Evolutionary conservation across 2,888 invertebrate genomes (phyloP), one percentile per base, ranked within the genome.

Genomic region (Drosophila pegasa): DNA sequence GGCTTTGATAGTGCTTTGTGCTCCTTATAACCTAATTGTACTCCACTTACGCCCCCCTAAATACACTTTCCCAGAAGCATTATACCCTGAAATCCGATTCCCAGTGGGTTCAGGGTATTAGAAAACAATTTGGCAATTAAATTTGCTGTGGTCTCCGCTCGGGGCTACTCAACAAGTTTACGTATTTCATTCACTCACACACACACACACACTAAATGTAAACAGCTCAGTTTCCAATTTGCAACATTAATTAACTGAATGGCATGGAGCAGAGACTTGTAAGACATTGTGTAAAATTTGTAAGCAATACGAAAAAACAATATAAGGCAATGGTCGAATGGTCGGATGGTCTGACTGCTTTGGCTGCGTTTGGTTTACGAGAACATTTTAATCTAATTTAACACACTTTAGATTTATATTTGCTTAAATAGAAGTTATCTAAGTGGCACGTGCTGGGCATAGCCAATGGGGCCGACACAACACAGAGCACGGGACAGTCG

Each of bases 341-440:
- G n/a, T n/a, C n/a, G 16, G 2, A 20, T 37, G 20, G 41, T 14
- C 18, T n/a, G 7, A 5, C 14, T 57, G 27, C 41, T 35, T 8
- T 66, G 52, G 27, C 41, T 35, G 10, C 68, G 52, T 78, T 83
- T 73, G 66, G 67, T 75, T 81, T 84, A 84, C 78, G 84, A 83
- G 80, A 88, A 87, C 87, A 83, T 87, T 86, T 81, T 88, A 87
- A 86, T 88, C 85, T 85, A 87, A 88, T 86, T 86, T 86, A 88
- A 81, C 86, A 84, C 89, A 87, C 87, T 87, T 86, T 87, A 84
- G 85, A 86, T 88, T 88, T 86, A 86, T 86, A 88, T 86, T 86
- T 88, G 85, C 85, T 88, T 86, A 88, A 86, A 87, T 87, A 79
- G 89, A 88, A 86, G 81, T 87, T 89, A 88, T 86, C 85, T 81